Conservation (phyloP, 2,113 vertebrate species). For the Pluvialis apricaria region DNA sequence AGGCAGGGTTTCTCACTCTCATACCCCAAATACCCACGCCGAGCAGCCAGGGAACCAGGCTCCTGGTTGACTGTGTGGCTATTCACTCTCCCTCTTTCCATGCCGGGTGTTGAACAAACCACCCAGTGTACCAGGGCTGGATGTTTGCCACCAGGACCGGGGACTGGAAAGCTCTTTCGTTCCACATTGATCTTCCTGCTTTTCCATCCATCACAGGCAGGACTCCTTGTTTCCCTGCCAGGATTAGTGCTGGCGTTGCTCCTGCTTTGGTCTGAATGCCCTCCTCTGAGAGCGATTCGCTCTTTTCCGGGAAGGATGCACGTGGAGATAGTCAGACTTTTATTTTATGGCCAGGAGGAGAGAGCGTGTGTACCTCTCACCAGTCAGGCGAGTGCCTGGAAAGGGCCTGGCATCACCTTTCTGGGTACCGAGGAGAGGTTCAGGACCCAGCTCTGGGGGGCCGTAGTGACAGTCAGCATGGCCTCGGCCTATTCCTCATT, state of each 20-base stretch:
- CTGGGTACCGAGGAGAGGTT: neutral
- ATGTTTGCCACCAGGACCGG: neutral
- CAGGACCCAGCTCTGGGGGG: neutral
- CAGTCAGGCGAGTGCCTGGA: neutral
- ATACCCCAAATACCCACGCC: accelerated
- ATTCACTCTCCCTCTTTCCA: neutral
- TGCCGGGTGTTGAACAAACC: neutral
- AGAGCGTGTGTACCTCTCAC: neutral
- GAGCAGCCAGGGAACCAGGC: neutral
- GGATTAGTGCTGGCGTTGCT: neutral
- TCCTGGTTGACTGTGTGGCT: neutral
- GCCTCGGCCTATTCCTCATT: neutral
- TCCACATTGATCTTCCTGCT: neutral
- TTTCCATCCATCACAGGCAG: neutral
- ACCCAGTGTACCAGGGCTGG: neutral
- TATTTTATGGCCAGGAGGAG: neutral
- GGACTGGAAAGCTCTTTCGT: neutral
- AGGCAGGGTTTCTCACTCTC: neutral
- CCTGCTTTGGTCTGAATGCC: neutral
- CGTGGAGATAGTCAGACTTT: neutral
- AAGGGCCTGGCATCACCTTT: neutral
- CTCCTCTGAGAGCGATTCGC: neutral
- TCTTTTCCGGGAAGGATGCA: neutral
- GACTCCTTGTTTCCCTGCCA: neutral
- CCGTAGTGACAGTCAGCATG: neutral